Evolutionary conservation across 1,140 invertebrate species (phyloP), one percentile per base, ranked within the genome.

Genomic region (Acromyrmex echinatior): DNA sequence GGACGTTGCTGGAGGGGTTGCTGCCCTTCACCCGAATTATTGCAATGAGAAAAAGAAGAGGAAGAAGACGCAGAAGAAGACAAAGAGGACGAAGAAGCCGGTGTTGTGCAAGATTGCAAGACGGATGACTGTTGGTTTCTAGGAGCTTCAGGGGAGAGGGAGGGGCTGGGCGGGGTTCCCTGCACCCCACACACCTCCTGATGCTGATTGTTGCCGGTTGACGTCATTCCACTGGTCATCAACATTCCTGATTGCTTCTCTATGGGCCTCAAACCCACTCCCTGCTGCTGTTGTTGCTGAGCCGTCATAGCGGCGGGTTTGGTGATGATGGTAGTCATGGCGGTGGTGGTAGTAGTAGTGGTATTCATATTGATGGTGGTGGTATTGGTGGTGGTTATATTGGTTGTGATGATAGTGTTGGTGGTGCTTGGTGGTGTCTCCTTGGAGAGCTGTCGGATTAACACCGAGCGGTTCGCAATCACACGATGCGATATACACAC

Each of bases 361-460:
- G 82, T 87, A 92, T 56, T 82, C 92, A 94, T 94, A 93, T 92
- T 95, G 89, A 86, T 93, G 93, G 93, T 92, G 92, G 93, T 94
- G 88, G 94, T 93, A 88, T 92, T 93, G 93, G 93, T 95, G 91
- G 93, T 84, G 56, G 56, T 84, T 71, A 84, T 84, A 62, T 84
- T 94, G 88, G 93, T 93, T 92, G 93, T 92, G 90, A 91, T 95
- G 91, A 93, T 92, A 87, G 94, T 95, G 88, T 94, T 82, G 85
- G 89, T 93, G 92, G 94, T 94, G 93, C 93, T 95, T 94, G 94
- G 92, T 76, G 92, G 94, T 94, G 93, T 92, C 91, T 97, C 96
- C 96, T 97, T 96, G 95, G 94, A 95, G 95, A 96, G 96, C 96
- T 97, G 96, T 95, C 94, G 95, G 94, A 95, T 94, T 92, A 96